These are phyloP conservation scores for Phallusia fumigata DNA, from an alignment of 23 tunicate species.

Conservation along the genomic window DNA sequence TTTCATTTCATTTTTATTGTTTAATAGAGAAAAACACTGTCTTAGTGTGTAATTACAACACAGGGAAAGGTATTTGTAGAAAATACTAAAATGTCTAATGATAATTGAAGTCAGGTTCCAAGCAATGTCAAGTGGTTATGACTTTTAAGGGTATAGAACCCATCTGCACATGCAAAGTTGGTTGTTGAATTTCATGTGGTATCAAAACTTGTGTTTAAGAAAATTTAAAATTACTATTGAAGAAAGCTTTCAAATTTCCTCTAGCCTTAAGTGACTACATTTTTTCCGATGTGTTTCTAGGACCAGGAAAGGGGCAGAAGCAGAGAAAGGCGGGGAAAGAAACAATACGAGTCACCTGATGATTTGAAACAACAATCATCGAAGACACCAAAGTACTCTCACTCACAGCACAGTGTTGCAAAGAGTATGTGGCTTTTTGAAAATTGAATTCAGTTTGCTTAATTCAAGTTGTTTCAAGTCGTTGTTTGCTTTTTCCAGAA, in stretches of 20 bases:
- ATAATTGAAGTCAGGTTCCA: too few species aligned
- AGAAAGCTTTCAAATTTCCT: too few species aligned
- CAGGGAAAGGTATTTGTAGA: too few species aligned
- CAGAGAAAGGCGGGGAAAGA: neutral
- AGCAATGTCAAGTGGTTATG: too few species aligned
- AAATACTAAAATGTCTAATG: too few species aligned
- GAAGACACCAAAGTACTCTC: neutral
- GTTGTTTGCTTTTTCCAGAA: neutral
- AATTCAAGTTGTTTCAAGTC: neutral
- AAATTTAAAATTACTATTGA: too few species aligned
- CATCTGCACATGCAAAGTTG: too few species aligned
- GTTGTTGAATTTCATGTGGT: too few species aligned
- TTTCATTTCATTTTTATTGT: neutral
- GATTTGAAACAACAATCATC: neutral
- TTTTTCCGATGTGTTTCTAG: neutral
- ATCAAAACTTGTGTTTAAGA: too few species aligned
- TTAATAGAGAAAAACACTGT: neutral
- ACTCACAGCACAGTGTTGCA: neutral
- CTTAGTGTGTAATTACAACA: too few species aligned
- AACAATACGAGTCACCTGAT: neutral
- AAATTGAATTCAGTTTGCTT: neutral
- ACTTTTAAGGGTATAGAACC: too few species aligned
- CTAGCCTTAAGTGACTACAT: too few species aligned
- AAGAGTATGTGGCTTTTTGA: neutral
- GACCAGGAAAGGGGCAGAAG: neutral